A percentile compares a stretch with the other conserved stretches of the same genome.
Conservation (phyloP, 2,888 invertebrate species). For the Scrobipalpa atriplicella region DNA sequence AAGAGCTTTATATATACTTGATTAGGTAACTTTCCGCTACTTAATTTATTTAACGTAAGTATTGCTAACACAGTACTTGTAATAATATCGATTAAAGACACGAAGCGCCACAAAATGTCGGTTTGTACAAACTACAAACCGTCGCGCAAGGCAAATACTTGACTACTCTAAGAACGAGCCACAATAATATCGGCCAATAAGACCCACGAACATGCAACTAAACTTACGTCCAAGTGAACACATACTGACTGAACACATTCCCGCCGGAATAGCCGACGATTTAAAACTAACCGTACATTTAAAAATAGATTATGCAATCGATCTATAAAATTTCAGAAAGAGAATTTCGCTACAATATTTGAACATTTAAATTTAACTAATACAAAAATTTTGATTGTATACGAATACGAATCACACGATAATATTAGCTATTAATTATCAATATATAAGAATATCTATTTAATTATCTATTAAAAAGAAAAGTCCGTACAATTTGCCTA, state of each 20-base stretch:
- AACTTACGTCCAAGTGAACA: constrained; percentile 66
- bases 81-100: constrained; percentile 9
- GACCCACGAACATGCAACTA: constrained; percentile 41
- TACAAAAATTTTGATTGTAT: constrained; percentile 58
- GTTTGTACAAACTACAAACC: not conserved
- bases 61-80: constrained; percentile 23
- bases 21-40: constrained; percentile 25
- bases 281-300: constrained; percentile 44
- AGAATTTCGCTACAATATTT: constrained; percentile 73
- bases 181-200: not conserved
- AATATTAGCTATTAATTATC: constrained; percentile 51
- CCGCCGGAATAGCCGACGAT: constrained; percentile 46
- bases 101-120: constrained; percentile 7
- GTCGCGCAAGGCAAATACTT: not conserved
- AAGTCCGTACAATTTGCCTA: constrained; percentile 32
- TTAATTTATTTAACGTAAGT: not conserved
- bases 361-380: constrained; percentile 57
- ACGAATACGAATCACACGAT: constrained; percentile 57
- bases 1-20: constrained; percentile 9
- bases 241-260: constrained; percentile 72
- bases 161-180: constrained; percentile 16
- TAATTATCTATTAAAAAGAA: constrained; percentile 57
- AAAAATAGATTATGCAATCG: constrained; percentile 52
- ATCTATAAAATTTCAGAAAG: constrained; percentile 54
- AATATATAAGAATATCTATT: constrained; percentile 60